Evolutionary conservation across 2,113 vertebrate genomes (phyloP).

Genomic region (Poicephalus gulielmi): DNA sequence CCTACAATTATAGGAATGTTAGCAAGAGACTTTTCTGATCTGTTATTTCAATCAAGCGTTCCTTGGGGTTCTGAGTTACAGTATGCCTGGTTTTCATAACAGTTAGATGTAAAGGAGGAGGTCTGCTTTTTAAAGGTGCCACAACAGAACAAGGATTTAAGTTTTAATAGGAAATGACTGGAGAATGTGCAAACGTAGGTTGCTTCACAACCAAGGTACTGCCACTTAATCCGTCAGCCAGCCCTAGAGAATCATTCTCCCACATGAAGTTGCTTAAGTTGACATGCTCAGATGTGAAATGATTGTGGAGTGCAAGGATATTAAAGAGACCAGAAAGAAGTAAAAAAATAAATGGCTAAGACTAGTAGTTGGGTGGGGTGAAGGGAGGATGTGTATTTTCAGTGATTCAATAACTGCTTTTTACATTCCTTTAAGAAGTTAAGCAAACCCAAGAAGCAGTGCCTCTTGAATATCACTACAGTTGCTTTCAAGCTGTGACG

Average conservation of each 20-base stretch:
- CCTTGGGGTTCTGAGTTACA: conserved; percentile 39
- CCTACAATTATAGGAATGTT: conserved; percentile 27
- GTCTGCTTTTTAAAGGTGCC: conserved; percentile 34
- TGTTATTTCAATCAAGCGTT: conserved; percentile 53
- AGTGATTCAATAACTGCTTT: not conserved
- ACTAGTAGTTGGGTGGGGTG: not conserved
- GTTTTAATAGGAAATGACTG: conserved; percentile 55
- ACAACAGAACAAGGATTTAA: conserved; percentile 41
- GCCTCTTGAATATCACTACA: not conserved
- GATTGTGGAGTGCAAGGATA: not conserved
- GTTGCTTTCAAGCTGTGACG: not conserved
- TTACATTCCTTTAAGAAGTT: not conserved
- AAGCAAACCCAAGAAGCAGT: not conserved
- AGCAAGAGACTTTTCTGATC: conserved; percentile 35
- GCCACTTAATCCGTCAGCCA: conserved; percentile 37
- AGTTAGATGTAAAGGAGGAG: conserved; percentile 36
- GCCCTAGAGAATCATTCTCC: not conserved
- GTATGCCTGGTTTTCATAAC: conserved; percentile 46
- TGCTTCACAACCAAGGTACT: conserved; percentile 41
- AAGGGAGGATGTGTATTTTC: not conserved
- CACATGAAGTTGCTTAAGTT: conserved; percentile 31
- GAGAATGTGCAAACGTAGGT: conserved; percentile 39
- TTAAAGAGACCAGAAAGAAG: conserved; percentile 26
- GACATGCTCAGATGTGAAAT: not conserved
- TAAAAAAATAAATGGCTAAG: not conserved